Evolutionary conservation across 2,797 vertebrate species (phyloP).

Genomic region (Lacerta agilis): DNA sequence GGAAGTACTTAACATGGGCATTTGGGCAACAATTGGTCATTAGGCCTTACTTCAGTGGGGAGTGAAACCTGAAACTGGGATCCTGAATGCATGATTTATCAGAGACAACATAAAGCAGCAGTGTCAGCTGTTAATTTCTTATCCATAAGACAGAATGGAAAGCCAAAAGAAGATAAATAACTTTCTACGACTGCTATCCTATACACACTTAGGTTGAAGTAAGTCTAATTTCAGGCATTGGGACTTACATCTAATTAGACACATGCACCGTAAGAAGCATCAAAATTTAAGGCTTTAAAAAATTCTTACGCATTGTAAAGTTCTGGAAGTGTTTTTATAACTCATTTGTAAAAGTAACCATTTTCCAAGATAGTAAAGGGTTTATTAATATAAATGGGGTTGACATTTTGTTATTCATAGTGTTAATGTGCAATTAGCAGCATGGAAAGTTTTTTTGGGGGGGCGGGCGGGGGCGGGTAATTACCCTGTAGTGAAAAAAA

Average conservation of each 20-base stretch:
- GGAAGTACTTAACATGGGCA: constrained; percentile 24
- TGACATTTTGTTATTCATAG: background rate
- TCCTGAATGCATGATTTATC: background rate
- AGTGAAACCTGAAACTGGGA: background rate
- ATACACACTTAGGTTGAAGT: background rate
- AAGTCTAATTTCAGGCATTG: background rate
- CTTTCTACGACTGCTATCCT: background rate
- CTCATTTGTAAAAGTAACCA: constrained; percentile 32
- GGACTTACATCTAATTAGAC: background rate
- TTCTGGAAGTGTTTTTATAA: constrained; percentile 34
- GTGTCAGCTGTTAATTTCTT: constrained; percentile 50
- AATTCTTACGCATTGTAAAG: constrained; percentile 36
- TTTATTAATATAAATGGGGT: background rate
- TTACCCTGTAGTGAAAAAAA: background rate
- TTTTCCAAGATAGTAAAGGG: background rate
- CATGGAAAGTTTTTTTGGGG: background rate
- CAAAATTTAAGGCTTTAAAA: constrained; percentile 28
- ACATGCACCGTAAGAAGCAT: background rate
- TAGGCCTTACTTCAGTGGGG: background rate
- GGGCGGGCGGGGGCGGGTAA: background rate
- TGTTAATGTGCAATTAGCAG: background rate
- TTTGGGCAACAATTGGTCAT: background rate
- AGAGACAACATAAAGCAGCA: background rate
- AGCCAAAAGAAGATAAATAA: constrained; percentile 16
- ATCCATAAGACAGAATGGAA: constrained; percentile 42